Conservation (phyloP, 1,140 invertebrate species). For the Drosophila prosaltans region DNA sequence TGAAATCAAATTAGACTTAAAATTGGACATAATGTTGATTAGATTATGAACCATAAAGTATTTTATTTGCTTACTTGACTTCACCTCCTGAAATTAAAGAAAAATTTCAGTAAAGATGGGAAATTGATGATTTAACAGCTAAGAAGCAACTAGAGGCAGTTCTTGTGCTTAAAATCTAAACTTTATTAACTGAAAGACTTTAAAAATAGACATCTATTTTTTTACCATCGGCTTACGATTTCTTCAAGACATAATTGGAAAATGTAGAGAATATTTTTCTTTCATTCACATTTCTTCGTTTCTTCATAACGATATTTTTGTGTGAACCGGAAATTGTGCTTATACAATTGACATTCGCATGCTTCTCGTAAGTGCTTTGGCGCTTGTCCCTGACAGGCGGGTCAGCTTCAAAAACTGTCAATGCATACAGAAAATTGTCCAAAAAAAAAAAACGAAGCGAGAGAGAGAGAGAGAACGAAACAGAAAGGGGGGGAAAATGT, state of each 20-base stretch:
- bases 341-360: slow-evolving; percentile 57
- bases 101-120: too few relatives aligned
- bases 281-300: slow-evolving; percentile 14
- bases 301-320: slow-evolving; percentile 44
- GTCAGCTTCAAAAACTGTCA: slow-evolving; percentile 40
- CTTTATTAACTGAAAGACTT: too few relatives aligned
- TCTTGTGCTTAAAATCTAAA: too few relatives aligned
- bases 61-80: too few relatives aligned
- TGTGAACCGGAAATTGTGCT: slow-evolving; percentile 71
- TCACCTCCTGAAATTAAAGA: too few relatives aligned
- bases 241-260: neutral
- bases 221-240: too few relatives aligned
- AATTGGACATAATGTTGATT: too few relatives aligned
- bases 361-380: slow-evolving; percentile 31
- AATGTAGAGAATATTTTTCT: neutral
- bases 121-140: too few relatives aligned
- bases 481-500: slow-evolving; percentile 1
- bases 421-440: slow-evolving; percentile 34
- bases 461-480: neutral
- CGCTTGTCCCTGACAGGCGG: slow-evolving; percentile 27
- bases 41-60: too few relatives aligned
- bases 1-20: too few relatives aligned
- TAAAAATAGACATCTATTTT: too few relatives aligned
- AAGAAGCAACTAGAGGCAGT: too few relatives aligned
- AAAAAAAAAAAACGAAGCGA: neutral